Base-by-base conservation (phyloP, 2,797 vertebrate genomes). In the Characodon lateralis region DNA sequence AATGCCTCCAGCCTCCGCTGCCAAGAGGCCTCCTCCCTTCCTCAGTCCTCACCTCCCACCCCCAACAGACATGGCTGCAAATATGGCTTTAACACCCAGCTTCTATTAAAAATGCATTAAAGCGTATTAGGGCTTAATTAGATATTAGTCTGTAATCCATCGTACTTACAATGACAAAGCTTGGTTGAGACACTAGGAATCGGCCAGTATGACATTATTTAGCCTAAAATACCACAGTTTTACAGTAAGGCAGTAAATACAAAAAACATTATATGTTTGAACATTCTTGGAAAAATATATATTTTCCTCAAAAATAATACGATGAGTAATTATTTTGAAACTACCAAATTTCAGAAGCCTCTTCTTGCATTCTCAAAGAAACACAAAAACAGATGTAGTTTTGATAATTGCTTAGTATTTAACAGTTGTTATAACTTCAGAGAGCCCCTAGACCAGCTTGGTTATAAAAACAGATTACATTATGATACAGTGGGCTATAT, bases 21-120 rank as follows among this genome's bases (percentile, higher is more conserved):
- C 90, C 89, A 91, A 90, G 84, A 89, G 85, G 70, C 76, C 81
- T 75, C 83, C 74, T 77, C 81, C 80, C 74, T 75, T 83, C 79
- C 83, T 87, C 87, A 41, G 55, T 85, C 87, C 85, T 86, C 82
- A 88, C 84, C 89, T 86, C 83, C 79, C 77, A 66, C 76, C 80
- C 85, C 83, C 81, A 82, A 73, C 83, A 59, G 82, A 83, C 82
- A 83, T 78, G 24, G 78, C 81, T 73, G 65, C 39, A 73, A 90
- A 82, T 93, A 91, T 89, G 88, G 92, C 91, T 93, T 85, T 69
- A 93, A 90, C 93, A 86, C 93, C 79, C 83, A 88, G 92, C 88
- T 87, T 92, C 91, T 92, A 95, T 95, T 96, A 95, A 95, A 95
- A 94, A 92, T 94, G 90, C 94, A 95, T 95, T 95, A 95, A 93